Conservation (phyloP, 2,888 invertebrate species). For the Agriopis aurantiaria region DNA sequence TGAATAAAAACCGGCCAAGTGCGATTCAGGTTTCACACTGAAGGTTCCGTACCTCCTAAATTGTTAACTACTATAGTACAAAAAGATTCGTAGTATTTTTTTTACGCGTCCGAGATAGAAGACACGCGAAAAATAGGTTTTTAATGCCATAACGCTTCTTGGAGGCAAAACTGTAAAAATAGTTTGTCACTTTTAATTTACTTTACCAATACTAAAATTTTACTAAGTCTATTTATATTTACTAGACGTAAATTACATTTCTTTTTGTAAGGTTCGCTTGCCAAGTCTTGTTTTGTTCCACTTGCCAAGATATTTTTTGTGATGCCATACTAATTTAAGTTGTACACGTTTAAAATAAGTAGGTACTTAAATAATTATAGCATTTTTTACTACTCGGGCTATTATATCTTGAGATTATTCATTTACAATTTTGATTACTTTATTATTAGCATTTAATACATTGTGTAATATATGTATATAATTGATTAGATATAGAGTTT, state of each 20-base stretch:
- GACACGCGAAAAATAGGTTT: background rate
- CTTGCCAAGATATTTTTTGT: conserved; percentile 35
- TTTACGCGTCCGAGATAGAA: too few relatives aligned
- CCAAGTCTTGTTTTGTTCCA: conserved; percentile 6
- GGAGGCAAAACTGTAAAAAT: background rate
- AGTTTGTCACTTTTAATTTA: background rate
- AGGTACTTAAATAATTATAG: conserved; percentile 36
- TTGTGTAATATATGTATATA: conserved; percentile 82
- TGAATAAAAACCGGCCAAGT: too few relatives aligned
- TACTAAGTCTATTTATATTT: conserved; percentile 1
- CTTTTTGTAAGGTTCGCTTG: background rate
- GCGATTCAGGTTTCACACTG: too few relatives aligned
- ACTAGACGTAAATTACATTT: background rate
- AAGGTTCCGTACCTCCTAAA: too few relatives aligned
- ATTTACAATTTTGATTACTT: conserved; percentile 29
- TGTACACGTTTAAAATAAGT: conserved; percentile 13
- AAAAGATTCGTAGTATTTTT: too few relatives aligned
- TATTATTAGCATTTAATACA: conserved; percentile 31
- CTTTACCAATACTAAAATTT: background rate
- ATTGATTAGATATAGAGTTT: conserved; percentile 68
- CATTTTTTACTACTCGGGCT: conserved; percentile 15
- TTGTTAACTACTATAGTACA: too few relatives aligned
- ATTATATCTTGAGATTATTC: conserved; percentile 37
- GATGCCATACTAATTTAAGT: conserved; percentile 40
- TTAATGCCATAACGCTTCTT: background rate